phyloP scores from a whole-genome alignment of 2,797 vertebrate species.

The Micrastur ruficollis region DNA sequence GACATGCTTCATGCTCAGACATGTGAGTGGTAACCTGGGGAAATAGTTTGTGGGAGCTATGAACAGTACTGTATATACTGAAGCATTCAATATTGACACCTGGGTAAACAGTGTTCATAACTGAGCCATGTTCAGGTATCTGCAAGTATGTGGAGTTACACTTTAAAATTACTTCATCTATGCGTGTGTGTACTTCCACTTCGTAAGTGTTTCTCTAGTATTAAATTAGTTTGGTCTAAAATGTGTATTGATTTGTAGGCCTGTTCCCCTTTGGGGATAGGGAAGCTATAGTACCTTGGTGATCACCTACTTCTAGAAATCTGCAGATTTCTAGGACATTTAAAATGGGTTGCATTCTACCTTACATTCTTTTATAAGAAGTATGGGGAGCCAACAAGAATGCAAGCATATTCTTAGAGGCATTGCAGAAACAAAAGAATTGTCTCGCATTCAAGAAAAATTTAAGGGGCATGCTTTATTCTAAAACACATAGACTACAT shows the following conservation, averaged over 20 bases:
- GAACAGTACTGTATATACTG: neutral
- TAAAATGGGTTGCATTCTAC: neutral
- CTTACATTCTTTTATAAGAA: neutral
- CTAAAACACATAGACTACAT: fast-evolving
- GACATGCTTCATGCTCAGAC: neutral
- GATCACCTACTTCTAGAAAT: neutral
- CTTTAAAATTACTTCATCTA: neutral
- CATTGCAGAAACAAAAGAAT: neutral
- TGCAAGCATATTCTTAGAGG: neutral
- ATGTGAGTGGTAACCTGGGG: neutral
- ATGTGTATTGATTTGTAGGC: neutral
- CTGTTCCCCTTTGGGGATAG: neutral
- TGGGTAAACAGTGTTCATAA: neutral
- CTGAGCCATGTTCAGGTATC: neutral
- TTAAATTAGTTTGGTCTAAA: neutral
- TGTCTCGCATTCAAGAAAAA: neutral
- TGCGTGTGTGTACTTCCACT: neutral
- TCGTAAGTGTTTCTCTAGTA: neutral
- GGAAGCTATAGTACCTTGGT: neutral
- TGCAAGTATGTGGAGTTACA: neutral
- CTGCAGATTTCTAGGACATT: neutral
- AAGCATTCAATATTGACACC: neutral
- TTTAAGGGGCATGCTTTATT: neutral
- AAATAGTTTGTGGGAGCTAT: neutral
- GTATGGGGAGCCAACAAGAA: neutral